Conservation (phyloP, 2,113 vertebrate species). For the Mustelus asterias region DNA sequence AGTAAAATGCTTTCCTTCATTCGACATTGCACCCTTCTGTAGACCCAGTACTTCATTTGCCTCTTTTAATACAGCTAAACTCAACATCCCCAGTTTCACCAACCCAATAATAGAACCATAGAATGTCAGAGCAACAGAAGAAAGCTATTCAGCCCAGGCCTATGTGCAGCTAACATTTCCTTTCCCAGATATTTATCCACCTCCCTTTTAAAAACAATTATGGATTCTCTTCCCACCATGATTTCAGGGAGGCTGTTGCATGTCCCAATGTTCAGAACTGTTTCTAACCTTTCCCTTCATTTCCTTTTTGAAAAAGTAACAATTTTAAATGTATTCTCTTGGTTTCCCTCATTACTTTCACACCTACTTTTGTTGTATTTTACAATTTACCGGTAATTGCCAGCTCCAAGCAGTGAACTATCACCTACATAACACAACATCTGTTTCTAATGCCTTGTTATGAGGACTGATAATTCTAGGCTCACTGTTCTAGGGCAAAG, state of each 20-base stretch:
- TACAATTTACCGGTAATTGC: background rate
- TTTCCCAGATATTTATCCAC: background rate
- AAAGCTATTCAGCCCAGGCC: background rate
- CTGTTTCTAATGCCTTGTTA: background rate
- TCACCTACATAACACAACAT: background rate
- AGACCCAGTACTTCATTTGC: background rate
- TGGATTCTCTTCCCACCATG: background rate
- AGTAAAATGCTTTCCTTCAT: background rate
- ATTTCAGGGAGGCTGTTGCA: background rate
- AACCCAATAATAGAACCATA: background rate
- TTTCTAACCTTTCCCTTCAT: background rate
- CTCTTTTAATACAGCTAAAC: background rate
- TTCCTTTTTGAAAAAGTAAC: background rate
- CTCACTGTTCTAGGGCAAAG: background rate
- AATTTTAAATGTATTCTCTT: background rate
- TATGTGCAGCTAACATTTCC: background rate
- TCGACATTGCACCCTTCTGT: background rate
- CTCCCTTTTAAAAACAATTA: background rate
- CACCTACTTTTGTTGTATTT: background rate
- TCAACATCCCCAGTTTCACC: background rate
- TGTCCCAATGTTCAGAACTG: background rate
- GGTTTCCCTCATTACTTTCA: background rate
- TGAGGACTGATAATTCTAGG: background rate
- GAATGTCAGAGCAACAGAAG: background rate
- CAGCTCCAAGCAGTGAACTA: background rate